Conservation (phyloP, 2,797 vertebrate species). For the Macrochelys suwanniensis region DNA sequence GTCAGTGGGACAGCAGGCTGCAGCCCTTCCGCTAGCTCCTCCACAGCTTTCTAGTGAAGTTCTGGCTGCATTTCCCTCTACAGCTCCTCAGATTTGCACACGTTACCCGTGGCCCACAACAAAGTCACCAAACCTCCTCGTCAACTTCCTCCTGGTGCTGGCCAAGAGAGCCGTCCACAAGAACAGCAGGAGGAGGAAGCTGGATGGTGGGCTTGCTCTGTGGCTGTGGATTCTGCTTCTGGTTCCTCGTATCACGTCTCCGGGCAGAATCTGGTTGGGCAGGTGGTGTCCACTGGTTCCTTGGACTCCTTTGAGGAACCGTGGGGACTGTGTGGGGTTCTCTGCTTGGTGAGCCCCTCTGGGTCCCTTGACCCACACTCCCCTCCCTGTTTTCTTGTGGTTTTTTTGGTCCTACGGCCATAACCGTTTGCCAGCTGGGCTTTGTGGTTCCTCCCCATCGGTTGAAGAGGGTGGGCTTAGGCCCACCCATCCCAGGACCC, state of each 20-base stretch:
- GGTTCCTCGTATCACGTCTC: background rate
- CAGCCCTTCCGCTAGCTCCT: background rate
- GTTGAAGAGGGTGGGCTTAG: background rate
- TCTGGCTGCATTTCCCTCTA: background rate
- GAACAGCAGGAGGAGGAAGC: background rate
- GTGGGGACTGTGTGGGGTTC: background rate
- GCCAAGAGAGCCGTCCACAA: background rate
- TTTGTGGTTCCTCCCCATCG: background rate
- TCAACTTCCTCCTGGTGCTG: background rate
- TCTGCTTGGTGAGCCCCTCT: background rate
- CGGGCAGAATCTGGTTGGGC: background rate
- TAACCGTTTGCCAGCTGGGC: background rate
- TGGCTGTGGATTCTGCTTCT: background rate
- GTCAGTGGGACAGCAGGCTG: background rate
- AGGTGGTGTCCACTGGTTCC: background rate
- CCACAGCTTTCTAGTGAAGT: background rate
- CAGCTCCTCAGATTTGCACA: background rate
- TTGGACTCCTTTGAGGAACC: background rate
- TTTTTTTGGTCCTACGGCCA: background rate
- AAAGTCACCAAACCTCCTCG: background rate
- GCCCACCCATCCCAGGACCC: background rate
- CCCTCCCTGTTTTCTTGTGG: too few species aligned
- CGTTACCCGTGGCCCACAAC: rapidly evolving
- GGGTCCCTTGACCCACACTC: too few species aligned
- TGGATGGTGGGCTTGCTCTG: background rate